Conservation (phyloP, 2,888 invertebrate species). For the Stomorhina lunata region DNA sequence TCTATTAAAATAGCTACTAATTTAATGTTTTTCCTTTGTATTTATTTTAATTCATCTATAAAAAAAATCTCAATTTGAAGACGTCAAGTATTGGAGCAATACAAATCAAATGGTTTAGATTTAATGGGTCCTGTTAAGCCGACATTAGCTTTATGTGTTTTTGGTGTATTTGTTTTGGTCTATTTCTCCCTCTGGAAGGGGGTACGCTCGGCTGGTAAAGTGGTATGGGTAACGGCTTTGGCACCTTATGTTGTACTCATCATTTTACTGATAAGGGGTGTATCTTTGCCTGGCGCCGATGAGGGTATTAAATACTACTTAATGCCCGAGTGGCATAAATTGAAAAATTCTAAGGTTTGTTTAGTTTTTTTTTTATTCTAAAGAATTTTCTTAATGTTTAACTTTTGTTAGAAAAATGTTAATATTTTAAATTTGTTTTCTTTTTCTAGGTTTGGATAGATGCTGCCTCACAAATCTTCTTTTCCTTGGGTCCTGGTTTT, state of each 20-base stretch:
- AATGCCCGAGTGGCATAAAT: conserved; percentile 93
- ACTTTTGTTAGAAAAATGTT: background rate
- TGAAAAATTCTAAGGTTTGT: conserved; percentile 86
- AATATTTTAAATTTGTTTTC: conserved; percentile 4
- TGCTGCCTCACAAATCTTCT: conserved; percentile 96
- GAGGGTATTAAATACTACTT: conserved; percentile 93
- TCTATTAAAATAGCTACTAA: conserved; percentile 54
- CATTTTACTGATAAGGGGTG: conserved; percentile 90
- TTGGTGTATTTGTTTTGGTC: conserved; percentile 94
- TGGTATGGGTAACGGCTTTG: conserved; percentile 96
- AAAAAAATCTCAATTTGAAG: conserved; percentile 79
- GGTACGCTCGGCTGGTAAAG: conserved; percentile 95
- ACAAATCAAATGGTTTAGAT: conserved; percentile 90
- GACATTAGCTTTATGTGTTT: conserved; percentile 92
- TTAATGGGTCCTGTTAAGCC: conserved; percentile 94
- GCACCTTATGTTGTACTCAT: conserved; percentile 95
- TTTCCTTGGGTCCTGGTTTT: conserved; percentile 95
- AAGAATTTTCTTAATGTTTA: background rate
- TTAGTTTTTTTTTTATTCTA: background rate
- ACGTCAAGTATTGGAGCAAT: conserved; percentile 91
- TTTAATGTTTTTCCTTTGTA: conserved; percentile 18
- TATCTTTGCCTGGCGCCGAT: conserved; percentile 91
- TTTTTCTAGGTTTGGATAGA: conserved; percentile 91
- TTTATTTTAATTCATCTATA: conserved; percentile 6
- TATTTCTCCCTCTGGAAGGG: conserved; percentile 99